Percentiles rank a stretch among this genome's conserved stretches.
These are phyloP conservation scores for Callocephalon fimbriatum DNA, from an alignment of 2,113 vertebrate genomes.

Conservation along the genomic window DNA sequence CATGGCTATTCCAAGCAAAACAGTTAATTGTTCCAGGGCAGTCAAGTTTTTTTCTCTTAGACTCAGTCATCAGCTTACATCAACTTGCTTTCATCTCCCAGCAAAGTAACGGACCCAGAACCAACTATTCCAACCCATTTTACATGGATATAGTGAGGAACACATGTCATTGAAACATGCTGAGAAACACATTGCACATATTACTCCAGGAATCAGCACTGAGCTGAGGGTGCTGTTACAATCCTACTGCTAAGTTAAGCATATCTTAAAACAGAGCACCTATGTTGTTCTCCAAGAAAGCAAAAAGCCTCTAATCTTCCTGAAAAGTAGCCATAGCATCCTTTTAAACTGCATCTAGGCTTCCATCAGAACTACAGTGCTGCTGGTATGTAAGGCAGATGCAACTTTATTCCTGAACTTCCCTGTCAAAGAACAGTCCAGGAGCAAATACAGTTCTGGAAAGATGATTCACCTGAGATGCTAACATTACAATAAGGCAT, in stretches of 20 bases:
- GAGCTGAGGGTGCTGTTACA: neutral
- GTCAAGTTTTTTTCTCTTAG: neutral
- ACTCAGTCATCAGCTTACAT: neutral
- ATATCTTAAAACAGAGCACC: neutral
- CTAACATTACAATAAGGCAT: neutral
- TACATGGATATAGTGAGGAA: neutral
- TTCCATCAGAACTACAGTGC: neutral
- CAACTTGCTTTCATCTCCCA: conserved; percentile 13
- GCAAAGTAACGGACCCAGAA: conserved; percentile 28
- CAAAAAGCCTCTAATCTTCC: neutral
- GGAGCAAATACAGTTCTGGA: neutral
- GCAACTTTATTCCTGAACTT: neutral
- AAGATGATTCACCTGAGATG: neutral
- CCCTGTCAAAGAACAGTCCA: conserved; percentile 33
- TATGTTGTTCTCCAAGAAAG: neutral
- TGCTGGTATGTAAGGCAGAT: neutral
- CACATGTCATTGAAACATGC: neutral
- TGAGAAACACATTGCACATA: neutral
- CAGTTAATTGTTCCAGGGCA: conserved; percentile 33
- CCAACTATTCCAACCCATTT: neutral
- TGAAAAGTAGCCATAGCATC: neutral
- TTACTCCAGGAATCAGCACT: neutral
- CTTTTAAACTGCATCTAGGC: neutral
- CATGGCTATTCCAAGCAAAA: conserved; percentile 47
- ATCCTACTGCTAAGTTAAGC: neutral